Base-by-base conservation (phyloP, 2,113 vertebrate species). In the Lamprologus ornatipinnis region DNA sequence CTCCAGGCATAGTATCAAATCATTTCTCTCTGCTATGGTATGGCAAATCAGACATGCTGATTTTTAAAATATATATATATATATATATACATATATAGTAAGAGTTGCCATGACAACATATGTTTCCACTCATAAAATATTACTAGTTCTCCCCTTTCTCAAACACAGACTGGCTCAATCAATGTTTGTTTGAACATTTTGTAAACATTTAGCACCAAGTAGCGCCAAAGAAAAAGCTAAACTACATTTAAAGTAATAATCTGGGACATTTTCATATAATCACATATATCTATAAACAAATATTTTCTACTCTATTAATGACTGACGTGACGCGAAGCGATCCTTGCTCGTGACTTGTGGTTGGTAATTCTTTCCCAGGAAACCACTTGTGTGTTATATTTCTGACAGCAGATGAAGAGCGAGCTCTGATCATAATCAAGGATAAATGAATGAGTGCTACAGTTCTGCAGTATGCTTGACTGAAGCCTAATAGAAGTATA, bases 101-200 rank as follows among this genome's bases (percentile, higher is more conserved):
- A 57, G 86, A 87, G 68, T 53, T 86, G 79, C 85, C 75, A 55
- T 81, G 87, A 75, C 78, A 7, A 31, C 81, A 81, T 49, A 37
- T 85, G 90, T 90, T 92, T 94, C 85, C 70, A 85, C 78, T 93
- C 84, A 87, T 26, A 88, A 82, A 79, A 26, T 75, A 28, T 81
- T 55, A 28, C 49, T 87, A 42, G 12, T 80, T 86, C 55, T 68
- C 54, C 63, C 57, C 12, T 79, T 82, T 84, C 80, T 85, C 31
- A 49, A 58, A 85, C 82, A 86, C 28, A 58, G 60, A 88, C 84
- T 70, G 65, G 90, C 83, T 90, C 83, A 81, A 75, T 93, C 91
- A 82, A 33, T 81, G 65, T 80, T 88, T 90, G 91, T 87, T 91
- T 92, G 68, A 91, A 91, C 82, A 33, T 51, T 63, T 21, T 57